Evolutionary conservation across 2,113 vertebrate species (phyloP), one percentile per base, ranked within the genome.

Genomic region (Argyrosomus japonicus): DNA sequence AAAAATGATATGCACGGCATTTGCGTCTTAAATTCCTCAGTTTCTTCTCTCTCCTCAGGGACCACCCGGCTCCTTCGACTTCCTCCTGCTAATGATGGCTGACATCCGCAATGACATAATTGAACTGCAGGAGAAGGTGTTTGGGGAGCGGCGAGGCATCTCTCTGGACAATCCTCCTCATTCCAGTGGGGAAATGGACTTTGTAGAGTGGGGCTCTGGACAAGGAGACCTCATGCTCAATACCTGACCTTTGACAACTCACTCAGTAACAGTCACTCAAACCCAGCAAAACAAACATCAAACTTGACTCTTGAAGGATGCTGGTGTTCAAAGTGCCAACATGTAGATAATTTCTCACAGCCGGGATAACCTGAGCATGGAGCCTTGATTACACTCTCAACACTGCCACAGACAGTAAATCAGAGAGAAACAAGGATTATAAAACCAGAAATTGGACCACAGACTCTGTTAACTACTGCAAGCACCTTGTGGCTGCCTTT

Each of bases 81-180:
- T 96, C 89, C 94, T 96, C 3, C 73, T 96, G 18, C 92, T 96
- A 50, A 95, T 96, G 95, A 95, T 96, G 94, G 95, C 95, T 0
- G 95, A 96, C 89, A 95, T 96, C 83, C 94, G 95, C 17, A 94
- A 95, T 1, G 95, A 96, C 89, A 96, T 96, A 67, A 95, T 93
- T 17, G 95, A 96, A 65, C 92, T 96, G 50, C 96, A 96, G 85
- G 93, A 96, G 89, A 92, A 93, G 62, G 95, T 96, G 64, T 95
- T 96, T 18, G 94, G 95, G 50, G 94, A 93, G 79, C 91, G 87
- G 51, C 86, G 90, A 25, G 92, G 91, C 36, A 81, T 95, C 29
- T 86, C 88, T 8, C 76, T 94, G 70, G 95, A 96, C 79, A 81
- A 40, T 27, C 87, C 94, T 32, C 82, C 92, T 73, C 89, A 92